Evolutionary conservation across 1,140 invertebrate species (phyloP), one percentile per base, ranked within the genome.

Genomic region (Drosophila serrata): DNA sequence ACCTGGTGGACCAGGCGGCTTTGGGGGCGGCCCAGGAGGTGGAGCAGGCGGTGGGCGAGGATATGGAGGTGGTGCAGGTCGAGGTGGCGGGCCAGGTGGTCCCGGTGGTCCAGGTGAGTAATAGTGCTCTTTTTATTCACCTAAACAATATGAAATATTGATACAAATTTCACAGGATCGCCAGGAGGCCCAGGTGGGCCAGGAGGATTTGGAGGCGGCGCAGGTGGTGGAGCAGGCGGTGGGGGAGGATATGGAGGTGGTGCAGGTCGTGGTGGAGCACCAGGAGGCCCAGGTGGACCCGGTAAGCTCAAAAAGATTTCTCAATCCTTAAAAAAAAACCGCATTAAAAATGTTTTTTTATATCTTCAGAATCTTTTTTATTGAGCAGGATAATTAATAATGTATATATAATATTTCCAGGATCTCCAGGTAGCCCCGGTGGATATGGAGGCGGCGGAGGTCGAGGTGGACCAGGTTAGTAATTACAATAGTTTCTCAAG

Each of bases 21-120:
- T 92, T 15, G 70, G 62, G 15, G 72, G 64, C 1, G 91, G 93
- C 15, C 27, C 82, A 1, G 81, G 69, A 11, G 81, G 88, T 11
- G 46, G 24, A 4, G 90, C 93, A 24, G 72, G 64, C 1, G 91
- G 93, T 15, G 37, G 81, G 2, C 81, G 69, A 12, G 81, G 69
- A 8, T 87, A 3, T 6, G 57, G 57, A 11, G 69, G 67, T 1
- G 1, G 64, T 29, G 17, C 56, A 22, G 90, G 76, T 0, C 61
- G 55, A 1, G 74, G 67, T 1, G 73, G 73, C 2, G 39, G 7
- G 7, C 61, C 61, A 7, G 62, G 62, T 1, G 53, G 55, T 6
- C 45, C 45, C 5, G 92, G 94, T 19, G 84, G 93, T 5, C 91
- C 94, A 11, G 80, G 93, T 33, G 24, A 4, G 24, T 3, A 24